Base-by-base conservation (phyloP, 2,113 vertebrate genomes). In the Pogona vitticeps region DNA sequence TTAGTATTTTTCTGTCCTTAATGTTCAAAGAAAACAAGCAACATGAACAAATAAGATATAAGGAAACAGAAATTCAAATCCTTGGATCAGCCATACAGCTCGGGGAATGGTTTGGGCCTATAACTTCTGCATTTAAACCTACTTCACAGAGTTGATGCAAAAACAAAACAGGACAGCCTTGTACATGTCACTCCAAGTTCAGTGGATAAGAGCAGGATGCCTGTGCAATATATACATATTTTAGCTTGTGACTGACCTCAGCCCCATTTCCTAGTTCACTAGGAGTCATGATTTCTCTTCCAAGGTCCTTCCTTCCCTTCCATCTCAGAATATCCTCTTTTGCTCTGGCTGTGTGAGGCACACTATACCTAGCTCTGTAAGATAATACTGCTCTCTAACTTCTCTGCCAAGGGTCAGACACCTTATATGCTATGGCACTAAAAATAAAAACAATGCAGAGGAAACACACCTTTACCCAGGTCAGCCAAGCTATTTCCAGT, bases 281-380 rank as follows among this genome's bases (percentile, higher is more conserved):
- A 20, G 6, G 73, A 1, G 13, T 52, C 75, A 88, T 83, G 26
- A 23, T 85, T 76, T 70, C n/a, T 1, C 71, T 33, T 65, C 67
- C 63, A 40, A 26, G 5, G 0, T 36, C 80, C 81, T 61, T 12
- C 10, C 63, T 87, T 42, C 63, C 6, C 67, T 63, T 6, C 23
- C 2, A 67, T 6, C 65, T 85, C 86, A 88, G 40, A 42, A 75
- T 13, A 65, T 17, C 0, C 85, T 90, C 73, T 59, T 58, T 21
- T 10, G 26, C 33, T 38, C 52, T 13, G 61, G 56, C 36, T 18
- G 31, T 21, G 3, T 1, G 1, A 88, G 87, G 23, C 17, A 42
- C 73, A 20, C 1, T 8, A 1, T 2, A 76, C n/a, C 70, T 80
- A 82, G 63, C 68, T 58, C 71, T 71, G 70, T 81, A 90, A 90